Evolutionary conservation across 2,797 vertebrate genomes (phyloP).

Genomic region (Rousettus madagascariensis): DNA sequence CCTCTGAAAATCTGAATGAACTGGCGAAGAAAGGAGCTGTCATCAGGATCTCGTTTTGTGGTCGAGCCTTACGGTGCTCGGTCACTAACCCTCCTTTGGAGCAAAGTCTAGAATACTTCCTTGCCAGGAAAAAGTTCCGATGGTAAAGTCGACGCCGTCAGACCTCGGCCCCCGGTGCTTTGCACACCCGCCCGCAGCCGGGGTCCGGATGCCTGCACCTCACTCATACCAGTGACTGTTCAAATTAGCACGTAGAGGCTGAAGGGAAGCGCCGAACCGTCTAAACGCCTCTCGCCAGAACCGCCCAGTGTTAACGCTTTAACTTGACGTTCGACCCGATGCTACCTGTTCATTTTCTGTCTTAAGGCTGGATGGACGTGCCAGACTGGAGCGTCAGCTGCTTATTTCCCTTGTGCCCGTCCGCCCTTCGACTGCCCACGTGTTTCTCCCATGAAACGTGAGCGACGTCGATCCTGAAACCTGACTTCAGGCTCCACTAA

Average conservation of each 20-base stretch:
- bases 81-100: neutral
- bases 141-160: neutral
- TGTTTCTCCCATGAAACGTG: neutral
- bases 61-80: neutral
- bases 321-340: neutral
- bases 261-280: neutral
- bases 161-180: neutral
- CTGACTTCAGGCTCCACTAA: neutral
- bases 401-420: neutral
- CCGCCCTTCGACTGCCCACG: neutral
- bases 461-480: neutral
- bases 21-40: neutral
- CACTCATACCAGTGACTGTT: neutral
- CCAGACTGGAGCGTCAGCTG: neutral
- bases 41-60: neutral
- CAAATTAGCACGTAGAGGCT: neutral
- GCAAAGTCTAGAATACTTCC: neutral
- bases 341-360: neutral
- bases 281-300: neutral
- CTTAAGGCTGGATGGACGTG: neutral
- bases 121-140: neutral
- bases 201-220: neutral
- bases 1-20: neutral
- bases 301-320: neutral
- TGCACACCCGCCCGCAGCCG: neutral